Percentiles rank a stretch among this genome's conserved stretches.
Evolutionary conservation across 2,797 vertebrate genomes (phyloP).

Genomic region (Catharus ustulatus): DNA sequence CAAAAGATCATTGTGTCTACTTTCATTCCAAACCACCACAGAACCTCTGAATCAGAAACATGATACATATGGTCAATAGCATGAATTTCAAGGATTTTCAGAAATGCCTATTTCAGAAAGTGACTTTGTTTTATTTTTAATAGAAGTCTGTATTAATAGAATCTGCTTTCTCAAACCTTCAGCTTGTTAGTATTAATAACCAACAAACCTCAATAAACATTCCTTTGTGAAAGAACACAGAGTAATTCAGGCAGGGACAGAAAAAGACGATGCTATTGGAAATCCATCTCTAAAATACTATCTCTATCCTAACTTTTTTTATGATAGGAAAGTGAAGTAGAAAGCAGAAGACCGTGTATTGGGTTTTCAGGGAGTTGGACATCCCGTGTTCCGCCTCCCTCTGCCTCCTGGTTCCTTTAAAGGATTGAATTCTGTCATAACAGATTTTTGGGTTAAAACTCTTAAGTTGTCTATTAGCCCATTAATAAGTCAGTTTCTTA

Average conservation of each 20-base stretch:
- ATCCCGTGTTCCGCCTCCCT: rapidly evolving
- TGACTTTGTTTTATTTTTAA: not conserved
- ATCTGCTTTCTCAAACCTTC: not conserved
- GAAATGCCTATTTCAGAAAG: not conserved
- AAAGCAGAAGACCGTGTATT: not conserved
- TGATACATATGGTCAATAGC: rapidly evolving
- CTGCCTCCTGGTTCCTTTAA: not conserved
- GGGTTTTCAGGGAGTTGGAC: rapidly evolving
- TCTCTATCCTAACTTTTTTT: not conserved
- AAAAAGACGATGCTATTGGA: not conserved
- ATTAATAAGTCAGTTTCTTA: not conserved
- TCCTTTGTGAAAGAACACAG: not conserved
- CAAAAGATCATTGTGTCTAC: not conserved
- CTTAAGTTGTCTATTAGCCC: not conserved
- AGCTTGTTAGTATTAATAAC: not conserved
- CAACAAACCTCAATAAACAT: not conserved
- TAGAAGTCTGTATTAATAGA: not conserved
- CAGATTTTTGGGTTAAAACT: not conserved
- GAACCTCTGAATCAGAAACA: not conserved
- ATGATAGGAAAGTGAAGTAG: not conserved
- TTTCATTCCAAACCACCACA: not conserved
- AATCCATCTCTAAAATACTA: not conserved
- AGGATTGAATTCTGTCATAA: not conserved
- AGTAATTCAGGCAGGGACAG: not conserved
- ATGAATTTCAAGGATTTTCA: not conserved